phyloP scores from a whole-genome alignment of 2,113 vertebrate genomes.

The Grallaria varia region DNA sequence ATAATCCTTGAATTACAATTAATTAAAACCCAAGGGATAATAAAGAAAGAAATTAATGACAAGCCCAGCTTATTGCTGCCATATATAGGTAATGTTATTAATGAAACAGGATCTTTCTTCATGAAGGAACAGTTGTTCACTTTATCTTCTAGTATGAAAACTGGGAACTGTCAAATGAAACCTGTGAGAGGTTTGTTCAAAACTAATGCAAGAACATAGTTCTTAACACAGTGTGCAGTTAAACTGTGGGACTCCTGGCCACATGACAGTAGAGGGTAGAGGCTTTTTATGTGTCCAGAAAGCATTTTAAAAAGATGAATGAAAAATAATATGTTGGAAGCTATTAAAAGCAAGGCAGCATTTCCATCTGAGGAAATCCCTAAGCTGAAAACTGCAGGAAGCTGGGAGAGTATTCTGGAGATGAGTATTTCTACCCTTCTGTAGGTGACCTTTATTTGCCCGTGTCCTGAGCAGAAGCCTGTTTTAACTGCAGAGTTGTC shows the following conservation, averaged over 20 bases:
- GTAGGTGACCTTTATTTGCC: not conserved
- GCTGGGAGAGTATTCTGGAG: not conserved
- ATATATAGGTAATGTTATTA: not conserved
- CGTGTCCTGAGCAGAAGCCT: not conserved
- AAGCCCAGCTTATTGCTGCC: not conserved
- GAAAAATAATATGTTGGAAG: not conserved
- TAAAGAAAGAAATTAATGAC: not conserved
- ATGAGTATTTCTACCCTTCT: not conserved
- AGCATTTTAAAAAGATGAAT: not conserved
- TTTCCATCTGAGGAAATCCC: not conserved
- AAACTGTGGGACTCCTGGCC: not conserved
- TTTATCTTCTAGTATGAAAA: not conserved
- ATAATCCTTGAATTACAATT: not conserved
- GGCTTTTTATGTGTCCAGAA: not conserved
- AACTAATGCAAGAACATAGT: not conserved
- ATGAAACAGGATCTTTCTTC: not conserved
- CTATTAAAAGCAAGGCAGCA: not conserved
- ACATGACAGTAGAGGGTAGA: not conserved
- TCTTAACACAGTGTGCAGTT: not conserved
- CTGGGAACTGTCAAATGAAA: not conserved
- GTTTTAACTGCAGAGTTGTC: not conserved
- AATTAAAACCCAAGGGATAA: not conserved
- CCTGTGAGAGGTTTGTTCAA: not conserved
- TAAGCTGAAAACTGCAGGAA: not conserved
- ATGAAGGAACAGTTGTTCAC: not conserved